phyloP scores from a whole-genome alignment of 1,140 invertebrate genomes.

The Oreohelix idahoensis region DNA sequence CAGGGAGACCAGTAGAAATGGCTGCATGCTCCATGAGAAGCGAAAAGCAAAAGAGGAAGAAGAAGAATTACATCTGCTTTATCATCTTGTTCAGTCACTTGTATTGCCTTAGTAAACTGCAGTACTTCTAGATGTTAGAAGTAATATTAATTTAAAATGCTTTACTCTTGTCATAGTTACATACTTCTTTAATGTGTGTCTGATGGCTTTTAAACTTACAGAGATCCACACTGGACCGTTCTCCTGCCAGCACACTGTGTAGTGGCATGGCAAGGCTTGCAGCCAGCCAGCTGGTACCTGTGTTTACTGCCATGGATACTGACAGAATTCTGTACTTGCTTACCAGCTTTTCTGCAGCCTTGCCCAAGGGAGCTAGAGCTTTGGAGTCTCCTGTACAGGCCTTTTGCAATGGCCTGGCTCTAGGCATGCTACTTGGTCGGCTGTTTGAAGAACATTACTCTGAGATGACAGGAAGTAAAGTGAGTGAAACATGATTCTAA shows the following conservation, averaged over 20 bases:
- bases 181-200: not conserved
- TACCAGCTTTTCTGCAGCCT: constrained; percentile 28
- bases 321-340: constrained; percentile 32
- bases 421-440: constrained; percentile 52
- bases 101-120: no score
- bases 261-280: constrained; percentile 53
- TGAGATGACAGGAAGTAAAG: constrained; percentile 57
- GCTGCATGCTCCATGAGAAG: no score
- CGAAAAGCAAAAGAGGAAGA: no score
- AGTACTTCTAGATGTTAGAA: no score
- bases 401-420: constrained; percentile 50
- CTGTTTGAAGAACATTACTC: constrained; percentile 58
- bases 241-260: constrained; percentile 52
- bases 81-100: no score
- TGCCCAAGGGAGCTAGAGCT: constrained; percentile 45
- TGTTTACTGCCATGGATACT: constrained; percentile 50
- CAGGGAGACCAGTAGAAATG: no score
- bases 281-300: constrained; percentile 50
- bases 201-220: not conserved
- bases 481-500: constrained; percentile 6
- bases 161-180: not conserved
- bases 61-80: no score
- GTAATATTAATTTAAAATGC: no score
- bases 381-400: constrained; percentile 49
- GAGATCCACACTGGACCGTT: constrained; percentile 38